phyloP scores from a whole-genome alignment of 1,140 invertebrate species.

The Conus betulinus region DNA sequence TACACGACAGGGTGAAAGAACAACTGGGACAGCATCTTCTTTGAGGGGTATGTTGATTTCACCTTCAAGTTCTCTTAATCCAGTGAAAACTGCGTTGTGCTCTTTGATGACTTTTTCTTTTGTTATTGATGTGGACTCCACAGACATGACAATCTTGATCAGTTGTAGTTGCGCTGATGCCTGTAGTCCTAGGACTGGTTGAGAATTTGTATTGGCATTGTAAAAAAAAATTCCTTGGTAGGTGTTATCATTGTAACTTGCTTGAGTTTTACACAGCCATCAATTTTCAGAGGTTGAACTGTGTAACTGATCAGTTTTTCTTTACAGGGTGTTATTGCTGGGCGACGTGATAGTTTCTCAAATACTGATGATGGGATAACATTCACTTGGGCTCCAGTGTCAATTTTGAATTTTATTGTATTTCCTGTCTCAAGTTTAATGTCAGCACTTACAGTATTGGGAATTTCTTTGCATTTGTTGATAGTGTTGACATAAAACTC shows the following conservation, averaged over 20 bases:
- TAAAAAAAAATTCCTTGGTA: background rate
- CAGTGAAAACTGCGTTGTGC: no score
- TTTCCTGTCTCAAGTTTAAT: no score
- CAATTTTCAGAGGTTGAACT: background rate
- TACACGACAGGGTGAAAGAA: background rate
- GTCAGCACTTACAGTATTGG: no score
- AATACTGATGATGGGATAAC: background rate
- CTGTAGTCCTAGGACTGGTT: background rate
- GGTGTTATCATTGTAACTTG: background rate
- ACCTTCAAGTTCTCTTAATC: background rate
- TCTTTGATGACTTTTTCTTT: no score
- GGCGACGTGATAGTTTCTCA: no score
- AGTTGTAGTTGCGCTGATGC: background rate
- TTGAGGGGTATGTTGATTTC: background rate
- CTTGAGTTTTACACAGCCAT: background rate
- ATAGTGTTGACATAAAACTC: no score
- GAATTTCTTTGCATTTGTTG: no score
- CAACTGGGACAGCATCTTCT: background rate
- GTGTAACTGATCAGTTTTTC: background rate
- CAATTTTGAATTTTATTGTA: background rate
- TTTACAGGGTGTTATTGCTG: background rate
- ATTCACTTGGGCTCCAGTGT: background rate
- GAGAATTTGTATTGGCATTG: background rate
- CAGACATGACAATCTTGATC: background rate
- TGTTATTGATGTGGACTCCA: background rate